Conservation (phyloP, 1,140 invertebrate species). For the Branchinecta lindahli region DNA sequence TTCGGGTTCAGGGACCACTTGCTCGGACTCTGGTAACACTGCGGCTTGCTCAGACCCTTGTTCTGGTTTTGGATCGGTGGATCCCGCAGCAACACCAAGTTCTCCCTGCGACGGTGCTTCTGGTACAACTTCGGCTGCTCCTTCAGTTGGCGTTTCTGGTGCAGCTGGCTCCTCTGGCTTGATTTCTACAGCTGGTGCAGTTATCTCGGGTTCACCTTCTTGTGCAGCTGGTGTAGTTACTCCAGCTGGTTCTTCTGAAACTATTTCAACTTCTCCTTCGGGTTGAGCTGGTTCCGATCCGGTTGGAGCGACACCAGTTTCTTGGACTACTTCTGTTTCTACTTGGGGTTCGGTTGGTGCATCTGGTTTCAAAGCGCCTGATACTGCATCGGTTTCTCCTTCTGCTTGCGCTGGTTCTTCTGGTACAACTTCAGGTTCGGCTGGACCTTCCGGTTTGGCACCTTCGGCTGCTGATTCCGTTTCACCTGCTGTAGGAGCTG, state of each 20-base stretch:
- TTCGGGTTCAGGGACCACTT: not conserved
- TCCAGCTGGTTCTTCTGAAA: not conserved
- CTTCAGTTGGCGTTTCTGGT: constrained; percentile 15
- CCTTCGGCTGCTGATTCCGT: constrained; percentile 20
- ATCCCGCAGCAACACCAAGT: constrained; percentile 14
- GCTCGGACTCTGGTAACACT: constrained; percentile 18
- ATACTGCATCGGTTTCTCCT: constrained; percentile 19
- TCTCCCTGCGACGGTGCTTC: constrained; percentile 23
- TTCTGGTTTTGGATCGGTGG: not conserved
- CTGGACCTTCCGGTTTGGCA: constrained; percentile 10
- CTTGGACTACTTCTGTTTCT: constrained; percentile 15
- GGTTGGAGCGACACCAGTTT: constrained; percentile 18
- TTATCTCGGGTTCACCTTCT: constrained; percentile 16
- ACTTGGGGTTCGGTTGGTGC: constrained; percentile 17
- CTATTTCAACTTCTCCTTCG: constrained; percentile 15
- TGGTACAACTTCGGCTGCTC: constrained; percentile 21
- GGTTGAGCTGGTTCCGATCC: constrained; percentile 22
- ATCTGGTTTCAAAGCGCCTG: constrained; percentile 19
- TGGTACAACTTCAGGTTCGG: constrained; percentile 10
- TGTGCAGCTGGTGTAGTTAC: constrained; percentile 15
- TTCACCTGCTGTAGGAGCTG: constrained; percentile 6
- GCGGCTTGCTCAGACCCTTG: constrained; percentile 19
- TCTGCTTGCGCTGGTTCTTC: constrained; percentile 2
- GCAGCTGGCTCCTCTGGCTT: constrained; percentile 16
- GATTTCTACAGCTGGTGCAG: not conserved